Conservation (phyloP, 2,888 invertebrate species). For the Romanomermis culicivorax region DNA sequence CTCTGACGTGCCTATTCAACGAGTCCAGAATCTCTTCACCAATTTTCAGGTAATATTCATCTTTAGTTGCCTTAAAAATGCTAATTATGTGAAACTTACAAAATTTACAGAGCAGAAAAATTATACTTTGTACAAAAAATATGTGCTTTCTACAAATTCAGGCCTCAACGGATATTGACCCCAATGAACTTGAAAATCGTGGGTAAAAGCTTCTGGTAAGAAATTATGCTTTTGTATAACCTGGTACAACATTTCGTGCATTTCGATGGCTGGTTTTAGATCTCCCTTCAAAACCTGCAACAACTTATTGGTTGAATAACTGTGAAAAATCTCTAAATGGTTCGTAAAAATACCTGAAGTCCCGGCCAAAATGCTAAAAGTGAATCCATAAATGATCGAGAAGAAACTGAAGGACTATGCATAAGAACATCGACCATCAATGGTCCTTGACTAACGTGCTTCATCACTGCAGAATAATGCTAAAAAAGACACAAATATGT, state of each 20-base stretch:
- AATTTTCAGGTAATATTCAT: slow-evolving; percentile 79
- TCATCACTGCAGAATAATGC: slow-evolving; percentile 87
- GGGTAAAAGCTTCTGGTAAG: slow-evolving; percentile 93
- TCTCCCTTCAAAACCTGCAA: slow-evolving; percentile 55
- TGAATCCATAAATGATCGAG: slow-evolving; percentile 90
- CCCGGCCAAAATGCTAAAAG: slow-evolving; percentile 95
- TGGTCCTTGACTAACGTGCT: slow-evolving; percentile 83
- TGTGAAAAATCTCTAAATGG: background rate
- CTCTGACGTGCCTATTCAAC: slow-evolving; percentile 66
- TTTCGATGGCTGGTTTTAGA: slow-evolving; percentile 88
- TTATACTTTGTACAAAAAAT: slow-evolving; percentile 56
- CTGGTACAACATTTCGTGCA: slow-evolving; percentile 94
- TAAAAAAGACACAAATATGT: slow-evolving; percentile 30
- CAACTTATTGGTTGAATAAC: slow-evolving; percentile 13
- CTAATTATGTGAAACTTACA: background rate
- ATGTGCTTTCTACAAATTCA: slow-evolving; percentile 92
- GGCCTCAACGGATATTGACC: slow-evolving; percentile 87
- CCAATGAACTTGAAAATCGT: slow-evolving; percentile 95
- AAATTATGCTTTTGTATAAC: slow-evolving; percentile 93
- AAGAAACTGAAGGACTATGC: slow-evolving; percentile 81
- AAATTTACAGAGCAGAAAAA: background rate
- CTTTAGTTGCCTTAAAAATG: slow-evolving; percentile 53
- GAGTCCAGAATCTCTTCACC: slow-evolving; percentile 68
- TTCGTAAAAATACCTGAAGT: slow-evolving; percentile 44
- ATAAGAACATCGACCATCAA: slow-evolving; percentile 78